These are phyloP conservation scores for Aphelocoma californica DNA, from an alignment of 2,797 vertebrate species.

Conservation along the genomic window DNA sequence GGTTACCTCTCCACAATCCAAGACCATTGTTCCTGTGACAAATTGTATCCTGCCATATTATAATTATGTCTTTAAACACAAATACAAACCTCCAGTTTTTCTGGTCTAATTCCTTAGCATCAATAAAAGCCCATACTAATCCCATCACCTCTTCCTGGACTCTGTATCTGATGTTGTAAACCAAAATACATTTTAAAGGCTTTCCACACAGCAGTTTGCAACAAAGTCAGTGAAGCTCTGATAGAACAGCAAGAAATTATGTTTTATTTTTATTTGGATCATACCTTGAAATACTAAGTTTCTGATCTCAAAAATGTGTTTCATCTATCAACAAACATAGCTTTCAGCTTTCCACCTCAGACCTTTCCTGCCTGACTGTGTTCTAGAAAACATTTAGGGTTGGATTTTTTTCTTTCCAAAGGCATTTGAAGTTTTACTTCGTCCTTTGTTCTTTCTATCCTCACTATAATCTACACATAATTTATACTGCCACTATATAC, in stretches of 20 bases:
- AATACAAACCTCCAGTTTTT: not conserved
- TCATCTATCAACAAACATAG: constrained; percentile 31
- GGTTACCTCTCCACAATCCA: not conserved
- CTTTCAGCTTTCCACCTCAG: constrained; percentile 38
- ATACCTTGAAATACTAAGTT: constrained; percentile 26
- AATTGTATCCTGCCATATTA: not conserved
- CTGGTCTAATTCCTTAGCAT: not conserved
- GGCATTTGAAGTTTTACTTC: not conserved
- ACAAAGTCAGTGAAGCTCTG: constrained; percentile 1
- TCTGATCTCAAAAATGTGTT: constrained; percentile 48
- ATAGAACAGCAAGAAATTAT: constrained; percentile 36
- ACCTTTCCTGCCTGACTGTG: not conserved
- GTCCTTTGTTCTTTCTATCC: not conserved
- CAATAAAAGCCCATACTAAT: not conserved
- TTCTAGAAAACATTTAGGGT: not conserved
- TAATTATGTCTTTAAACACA: not conserved
- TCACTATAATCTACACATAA: not conserved
- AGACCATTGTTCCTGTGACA: accelerated
- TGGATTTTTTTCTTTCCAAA: not conserved
- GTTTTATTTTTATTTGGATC: constrained; percentile 11
- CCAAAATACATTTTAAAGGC: not conserved
- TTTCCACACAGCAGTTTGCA: not conserved
- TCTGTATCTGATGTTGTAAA: not conserved
- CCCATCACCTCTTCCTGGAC: not conserved
- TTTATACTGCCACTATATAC: not conserved